Evolutionary conservation across 2,797 vertebrate genomes (phyloP).

Genomic region (Florisuga fusca): DNA sequence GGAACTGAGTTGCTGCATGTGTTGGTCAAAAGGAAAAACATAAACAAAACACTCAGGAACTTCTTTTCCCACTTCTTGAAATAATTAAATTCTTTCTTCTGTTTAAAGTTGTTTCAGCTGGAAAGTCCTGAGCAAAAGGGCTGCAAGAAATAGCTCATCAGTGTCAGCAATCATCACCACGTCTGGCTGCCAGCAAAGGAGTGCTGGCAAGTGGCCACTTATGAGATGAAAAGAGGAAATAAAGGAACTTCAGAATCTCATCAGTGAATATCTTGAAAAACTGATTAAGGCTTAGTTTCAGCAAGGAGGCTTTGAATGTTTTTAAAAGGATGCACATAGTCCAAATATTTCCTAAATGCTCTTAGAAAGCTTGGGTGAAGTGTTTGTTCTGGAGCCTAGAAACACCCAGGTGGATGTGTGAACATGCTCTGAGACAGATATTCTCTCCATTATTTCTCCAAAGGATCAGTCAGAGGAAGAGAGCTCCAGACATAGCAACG

Average conservation of each 20-base stretch:
- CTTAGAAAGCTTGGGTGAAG: background rate
- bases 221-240: background rate
- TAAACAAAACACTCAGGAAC: background rate
- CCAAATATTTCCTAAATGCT: background rate
- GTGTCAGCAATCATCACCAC: background rate
- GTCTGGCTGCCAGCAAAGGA: background rate
- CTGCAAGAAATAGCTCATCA: background rate
- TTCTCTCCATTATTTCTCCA: no score
- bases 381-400: background rate
- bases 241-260: slow-evolving; percentile 9
- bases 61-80: background rate
- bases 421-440: no score
- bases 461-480: no score
- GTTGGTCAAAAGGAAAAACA: background rate
- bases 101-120: background rate
- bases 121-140: background rate
- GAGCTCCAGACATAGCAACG: no score
- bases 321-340: background rate
- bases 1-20: background rate
- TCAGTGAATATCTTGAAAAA: background rate
- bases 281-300: background rate
- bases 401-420: background rate
- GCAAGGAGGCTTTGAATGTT: background rate
- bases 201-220: background rate
- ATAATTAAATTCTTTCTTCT: background rate